Evolutionary conservation across 1,140 invertebrate genomes (phyloP).

Genomic region (Cephus cinctus): DNA sequence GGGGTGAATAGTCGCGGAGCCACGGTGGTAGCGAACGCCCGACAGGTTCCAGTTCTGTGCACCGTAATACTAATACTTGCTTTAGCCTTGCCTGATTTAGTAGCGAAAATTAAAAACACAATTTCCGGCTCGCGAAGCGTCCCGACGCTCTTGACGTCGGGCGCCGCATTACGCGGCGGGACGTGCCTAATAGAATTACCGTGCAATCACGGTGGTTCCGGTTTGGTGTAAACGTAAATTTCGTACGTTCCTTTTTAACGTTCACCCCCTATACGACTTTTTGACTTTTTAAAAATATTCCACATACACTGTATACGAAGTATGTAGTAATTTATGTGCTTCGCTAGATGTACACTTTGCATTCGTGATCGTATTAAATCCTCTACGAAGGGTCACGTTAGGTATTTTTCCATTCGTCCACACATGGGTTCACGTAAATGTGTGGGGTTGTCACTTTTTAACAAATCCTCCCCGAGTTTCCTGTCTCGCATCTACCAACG

Average conservation of each 20-base stretch:
- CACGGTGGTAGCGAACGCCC: too few relatives aligned
- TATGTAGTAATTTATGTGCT: too few relatives aligned
- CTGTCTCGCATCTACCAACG: background rate
- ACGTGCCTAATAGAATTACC: constrained; percentile 37
- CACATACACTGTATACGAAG: too few relatives aligned
- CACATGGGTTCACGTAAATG: too few relatives aligned
- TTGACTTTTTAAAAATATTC: too few relatives aligned
- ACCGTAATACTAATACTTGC: constrained; percentile 39
- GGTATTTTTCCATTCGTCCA: too few relatives aligned
- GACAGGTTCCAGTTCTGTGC: constrained; percentile 2
- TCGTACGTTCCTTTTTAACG: too few relatives aligned
- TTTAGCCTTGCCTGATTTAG: constrained; percentile 40
- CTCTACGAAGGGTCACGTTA: too few relatives aligned
- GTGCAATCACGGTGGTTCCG: constrained; percentile 30
- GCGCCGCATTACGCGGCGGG: constrained; percentile 21
- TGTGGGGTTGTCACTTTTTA: background rate
- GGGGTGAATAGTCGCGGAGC: too few relatives aligned
- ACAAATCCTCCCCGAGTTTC: background rate
- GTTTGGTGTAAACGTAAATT: constrained; percentile 7
- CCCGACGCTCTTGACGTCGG: constrained; percentile 1
- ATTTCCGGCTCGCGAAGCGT: constrained; percentile 27
- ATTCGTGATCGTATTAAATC: too few relatives aligned
- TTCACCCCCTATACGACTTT: too few relatives aligned
- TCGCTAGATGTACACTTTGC: too few relatives aligned
- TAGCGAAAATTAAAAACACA: constrained; percentile 41